A percentile compares a stretch with the other conserved stretches of the same genome.
These are phyloP conservation scores for Pristis pectinata DNA, from an alignment of 2,797 vertebrate species.

Conservation along the genomic window DNA sequence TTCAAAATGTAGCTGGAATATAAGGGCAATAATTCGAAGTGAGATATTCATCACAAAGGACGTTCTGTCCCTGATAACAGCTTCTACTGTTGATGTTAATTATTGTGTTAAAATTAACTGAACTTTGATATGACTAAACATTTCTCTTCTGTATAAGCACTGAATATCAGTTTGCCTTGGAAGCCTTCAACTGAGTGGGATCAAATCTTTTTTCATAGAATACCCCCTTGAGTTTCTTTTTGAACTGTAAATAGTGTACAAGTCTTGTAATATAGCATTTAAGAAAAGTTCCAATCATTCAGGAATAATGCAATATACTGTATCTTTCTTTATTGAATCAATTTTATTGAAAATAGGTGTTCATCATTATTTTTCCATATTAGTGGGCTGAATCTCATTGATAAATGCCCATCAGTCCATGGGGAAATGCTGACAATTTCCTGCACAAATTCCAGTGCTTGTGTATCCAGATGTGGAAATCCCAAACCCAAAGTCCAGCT, in stretches of 20 bases:
- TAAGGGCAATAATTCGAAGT: background rate
- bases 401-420: too few species aligned
- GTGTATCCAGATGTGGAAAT: too few species aligned
- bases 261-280: background rate
- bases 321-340: background rate
- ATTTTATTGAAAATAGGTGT: background rate
- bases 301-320: background rate
- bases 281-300: background rate
- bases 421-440: too few species aligned
- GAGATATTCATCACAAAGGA: background rate
- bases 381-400: too few species aligned
- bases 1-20: background rate
- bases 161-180: background rate
- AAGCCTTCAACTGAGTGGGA: background rate
- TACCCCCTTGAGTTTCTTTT: background rate
- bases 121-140: background rate
- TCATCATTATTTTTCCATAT: background rate
- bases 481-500: too few species aligned
- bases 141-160: background rate
- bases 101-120: background rate
- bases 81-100: slow-evolving; percentile 28
- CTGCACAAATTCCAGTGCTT: too few species aligned
- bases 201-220: background rate
- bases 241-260: background rate
- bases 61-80: background rate